Percentiles rank a stretch among this genome's conserved stretches.
Conservation (phyloP, 1,140 invertebrate genomes). For the Listronotus bonariensis region DNA sequence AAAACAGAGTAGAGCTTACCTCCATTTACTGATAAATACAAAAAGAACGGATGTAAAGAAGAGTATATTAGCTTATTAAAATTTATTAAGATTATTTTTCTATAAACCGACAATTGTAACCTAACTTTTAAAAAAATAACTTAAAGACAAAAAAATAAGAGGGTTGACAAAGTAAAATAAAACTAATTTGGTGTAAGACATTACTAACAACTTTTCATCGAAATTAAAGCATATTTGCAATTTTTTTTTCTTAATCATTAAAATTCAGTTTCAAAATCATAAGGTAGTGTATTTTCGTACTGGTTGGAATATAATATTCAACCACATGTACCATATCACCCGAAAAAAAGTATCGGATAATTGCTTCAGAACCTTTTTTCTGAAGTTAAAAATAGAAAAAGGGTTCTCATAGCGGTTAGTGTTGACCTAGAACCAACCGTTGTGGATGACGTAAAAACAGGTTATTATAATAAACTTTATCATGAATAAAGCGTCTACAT, state of each 20-base stretch:
- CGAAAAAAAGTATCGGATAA: constrained; percentile 56
- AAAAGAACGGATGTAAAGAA: no score
- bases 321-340: constrained; percentile 63
- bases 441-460: constrained; percentile 75
- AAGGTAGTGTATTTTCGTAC: constrained; percentile 76
- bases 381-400: constrained; percentile 69
- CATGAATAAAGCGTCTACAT: constrained; percentile 65
- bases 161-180: constrained; percentile 11
- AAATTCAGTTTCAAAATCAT: constrained; percentile 23
- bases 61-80: no score
- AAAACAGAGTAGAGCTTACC: constrained; percentile 68
- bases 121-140: no score
- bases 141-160: no score
- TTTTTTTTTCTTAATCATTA: no score
- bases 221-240: constrained; percentile 8
- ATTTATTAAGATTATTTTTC: no score
- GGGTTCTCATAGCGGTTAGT: constrained; percentile 77
- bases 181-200: constrained; percentile 6
- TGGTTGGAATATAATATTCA: constrained; percentile 83
- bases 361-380: constrained; percentile 64
- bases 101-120: no score
- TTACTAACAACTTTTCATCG: constrained; percentile 5
- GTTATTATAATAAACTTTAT: constrained; percentile 74
- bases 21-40: constrained; percentile 64
- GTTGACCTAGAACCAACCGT: constrained; percentile 80